Evolutionary conservation across 2,113 vertebrate genomes (phyloP).

Genomic region (Pelodiscus sinensis): DNA sequence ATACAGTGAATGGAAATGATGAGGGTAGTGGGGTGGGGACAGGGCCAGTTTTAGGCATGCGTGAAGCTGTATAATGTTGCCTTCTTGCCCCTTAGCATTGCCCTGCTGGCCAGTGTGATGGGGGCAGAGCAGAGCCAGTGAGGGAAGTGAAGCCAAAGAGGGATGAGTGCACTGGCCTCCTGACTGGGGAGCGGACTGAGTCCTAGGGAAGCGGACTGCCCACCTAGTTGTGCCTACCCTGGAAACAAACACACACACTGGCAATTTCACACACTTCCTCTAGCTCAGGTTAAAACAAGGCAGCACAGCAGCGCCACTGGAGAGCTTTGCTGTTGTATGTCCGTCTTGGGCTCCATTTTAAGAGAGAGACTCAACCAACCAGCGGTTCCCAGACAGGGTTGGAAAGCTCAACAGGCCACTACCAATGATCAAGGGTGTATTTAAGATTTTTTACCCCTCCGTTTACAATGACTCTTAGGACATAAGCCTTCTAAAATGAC

Average conservation of each 20-base stretch:
- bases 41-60: neutral
- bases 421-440: neutral
- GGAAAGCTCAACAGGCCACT: neutral
- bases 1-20: constrained; percentile 21
- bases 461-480: neutral
- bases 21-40: neutral
- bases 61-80: neutral
- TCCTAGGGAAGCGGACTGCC: too few relatives aligned
- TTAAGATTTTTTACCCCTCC: neutral
- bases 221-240: too few relatives aligned
- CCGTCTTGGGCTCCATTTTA: neutral
- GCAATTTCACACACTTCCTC: neutral
- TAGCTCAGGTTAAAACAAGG: neutral
- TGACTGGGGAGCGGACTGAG: neutral
- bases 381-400: neutral
- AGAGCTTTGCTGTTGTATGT: neutral
- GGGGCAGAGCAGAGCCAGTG: neutral
- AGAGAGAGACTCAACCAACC: neutral
- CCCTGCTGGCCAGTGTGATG: neutral
- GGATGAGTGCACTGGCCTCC: neutral
- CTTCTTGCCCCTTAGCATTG: neutral
- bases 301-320: neutral
- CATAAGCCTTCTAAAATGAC: neutral
- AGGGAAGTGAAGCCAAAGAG: neutral
- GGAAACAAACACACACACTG: neutral